Conservation (phyloP, 2,888 invertebrate genomes). For the Melipona beecheii region DNA sequence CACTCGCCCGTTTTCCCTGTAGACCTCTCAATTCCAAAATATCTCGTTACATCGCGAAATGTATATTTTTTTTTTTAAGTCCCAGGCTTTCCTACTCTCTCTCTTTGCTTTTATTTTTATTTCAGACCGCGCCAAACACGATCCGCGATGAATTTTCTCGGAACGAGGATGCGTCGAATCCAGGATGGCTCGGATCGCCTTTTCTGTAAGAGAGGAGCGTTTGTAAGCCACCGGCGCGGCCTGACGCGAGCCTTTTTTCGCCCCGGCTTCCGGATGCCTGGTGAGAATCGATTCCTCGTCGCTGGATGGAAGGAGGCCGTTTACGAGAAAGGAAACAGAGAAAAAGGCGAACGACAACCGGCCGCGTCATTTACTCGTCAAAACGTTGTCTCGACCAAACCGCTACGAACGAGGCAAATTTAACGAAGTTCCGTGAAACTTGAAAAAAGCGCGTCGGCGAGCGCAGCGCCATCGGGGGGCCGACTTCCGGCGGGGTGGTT, state of each 20-base stretch:
- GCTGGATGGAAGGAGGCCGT: neutral
- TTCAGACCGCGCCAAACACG: neutral
- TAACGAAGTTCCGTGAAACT: conserved; percentile 46
- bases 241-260: conserved; percentile 52
- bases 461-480: conserved; percentile 15
- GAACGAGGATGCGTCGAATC: conserved; percentile 17
- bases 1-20: too few species aligned
- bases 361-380: conserved; percentile 3
- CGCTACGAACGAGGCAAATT: conserved; percentile 12
- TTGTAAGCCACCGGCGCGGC: conserved; percentile 5
- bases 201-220: conserved; percentile 27
- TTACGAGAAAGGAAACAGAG: neutral
- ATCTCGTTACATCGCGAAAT: too few species aligned
- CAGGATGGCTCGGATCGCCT: conserved; percentile 1
- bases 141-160: conserved; percentile 6
- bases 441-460: conserved; percentile 25
- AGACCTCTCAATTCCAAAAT: too few species aligned
- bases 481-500: conserved; percentile 51
- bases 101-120: neutral
- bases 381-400: conserved; percentile 4
- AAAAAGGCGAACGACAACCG: neutral
- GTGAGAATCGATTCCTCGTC: conserved; percentile 47
- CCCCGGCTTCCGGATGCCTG: conserved; percentile 47
- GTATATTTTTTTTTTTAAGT: too few species aligned
- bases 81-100: too few species aligned